Evolutionary conservation across 2,797 vertebrate genomes (phyloP), one percentile per base, ranked within the genome.

Genomic region (Mus caroli): DNA sequence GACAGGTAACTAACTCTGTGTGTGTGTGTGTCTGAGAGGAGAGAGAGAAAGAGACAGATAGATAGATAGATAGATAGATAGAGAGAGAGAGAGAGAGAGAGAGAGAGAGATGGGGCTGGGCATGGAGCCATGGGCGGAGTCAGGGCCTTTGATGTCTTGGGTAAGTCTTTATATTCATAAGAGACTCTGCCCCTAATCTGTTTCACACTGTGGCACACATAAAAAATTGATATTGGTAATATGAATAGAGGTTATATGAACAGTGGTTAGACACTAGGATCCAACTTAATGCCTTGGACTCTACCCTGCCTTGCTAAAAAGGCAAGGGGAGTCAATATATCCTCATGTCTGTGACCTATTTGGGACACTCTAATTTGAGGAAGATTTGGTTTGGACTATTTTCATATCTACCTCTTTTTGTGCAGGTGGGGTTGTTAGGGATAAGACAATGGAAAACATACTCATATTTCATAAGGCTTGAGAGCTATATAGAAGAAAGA

Each of bases 351-450:
- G 28, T 64, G 76, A 73, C 26, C 83, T 87, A 31, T 52, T 10
- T 92, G 82, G 56, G 43, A 37, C 20, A 54, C 4, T n/a, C 54
- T 69, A 62, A 73, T 62, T 76, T 43, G 52, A 64, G 71, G 54
- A 83, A 93, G 50, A 40, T 87, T 50, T 95, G 52, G 37, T 83
- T 90, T 94, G 67, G 31, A 77, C 60, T n/a, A 6, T 84, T 75
- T 93, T 90, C 34, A 20, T 62, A 37, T 85, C 40, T 88, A 43
- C 58, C 4, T 94, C 76, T 22, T 96, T 52, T 80, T 92, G 26
- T 92, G 86, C 92, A 82, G 90, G 46, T 54, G 50, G 62, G 31
- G 10, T 31, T 71, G 15, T 60, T 71, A 64, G 24, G 37, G 46
- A 85, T 22, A 92, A 88, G 76, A 28, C 88, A 76, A 37, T 10